Conservation (phyloP, 1,140 invertebrate species). For the Scylla paramamosain region DNA sequence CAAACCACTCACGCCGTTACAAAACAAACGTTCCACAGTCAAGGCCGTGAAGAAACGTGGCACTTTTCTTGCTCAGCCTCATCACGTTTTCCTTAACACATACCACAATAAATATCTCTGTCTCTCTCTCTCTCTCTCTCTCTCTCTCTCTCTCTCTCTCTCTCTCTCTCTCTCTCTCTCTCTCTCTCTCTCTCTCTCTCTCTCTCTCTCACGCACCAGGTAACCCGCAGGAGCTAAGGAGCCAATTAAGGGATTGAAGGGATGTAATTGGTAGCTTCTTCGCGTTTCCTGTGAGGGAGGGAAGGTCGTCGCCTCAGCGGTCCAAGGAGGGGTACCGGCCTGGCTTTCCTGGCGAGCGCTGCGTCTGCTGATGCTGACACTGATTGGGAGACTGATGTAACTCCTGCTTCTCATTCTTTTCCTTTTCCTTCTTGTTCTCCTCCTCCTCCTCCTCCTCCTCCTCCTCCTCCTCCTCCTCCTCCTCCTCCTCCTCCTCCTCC, state of each 20-base stretch:
- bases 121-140: slow-evolving; percentile 20
- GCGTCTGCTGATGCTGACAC: neutral
- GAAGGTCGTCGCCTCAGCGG: neutral
- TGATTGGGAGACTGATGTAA: no score
- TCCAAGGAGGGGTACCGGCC: neutral
- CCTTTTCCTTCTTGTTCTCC: no score
- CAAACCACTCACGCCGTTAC: neutral
- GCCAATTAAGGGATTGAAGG: slow-evolving; percentile 11
- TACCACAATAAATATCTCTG: neutral
- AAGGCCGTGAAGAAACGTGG: slow-evolving; percentile 8
- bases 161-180: slow-evolving; percentile 1
- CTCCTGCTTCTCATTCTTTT: no score
- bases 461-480: no score
- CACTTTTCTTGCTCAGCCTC: neutral
- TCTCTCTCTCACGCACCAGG: slow-evolving; percentile 17
- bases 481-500: no score
- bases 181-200: neutral
- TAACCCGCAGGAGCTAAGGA: slow-evolving; percentile 18
- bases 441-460: neutral
- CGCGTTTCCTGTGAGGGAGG: neutral
- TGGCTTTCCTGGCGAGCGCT: neutral
- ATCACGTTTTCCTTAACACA: neutral
- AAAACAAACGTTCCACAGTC: neutral
- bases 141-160: slow-evolving; percentile 2
- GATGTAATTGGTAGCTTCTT: slow-evolving; percentile 4